A percentile compares a stretch with the other conserved stretches of the same genome.
phyloP scores from a whole-genome alignment of 2,797 vertebrate genomes.

The Zalophus californianus region DNA sequence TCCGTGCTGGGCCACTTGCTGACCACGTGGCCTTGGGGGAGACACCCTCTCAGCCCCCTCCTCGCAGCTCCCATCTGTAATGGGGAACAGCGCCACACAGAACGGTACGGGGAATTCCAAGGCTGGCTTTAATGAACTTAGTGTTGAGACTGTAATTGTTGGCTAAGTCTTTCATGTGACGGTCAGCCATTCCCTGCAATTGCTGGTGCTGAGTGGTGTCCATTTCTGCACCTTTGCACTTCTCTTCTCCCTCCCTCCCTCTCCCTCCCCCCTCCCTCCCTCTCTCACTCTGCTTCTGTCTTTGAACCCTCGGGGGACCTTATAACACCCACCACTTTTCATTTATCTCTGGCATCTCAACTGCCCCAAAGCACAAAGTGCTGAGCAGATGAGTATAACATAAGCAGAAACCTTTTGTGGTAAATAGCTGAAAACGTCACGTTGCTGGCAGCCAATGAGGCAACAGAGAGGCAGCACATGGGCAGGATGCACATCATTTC shows the following conservation, averaged over 20 bases:
- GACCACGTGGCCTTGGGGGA: not conserved
- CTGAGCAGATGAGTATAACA: slow-evolving; percentile 51
- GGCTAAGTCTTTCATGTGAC: not conserved
- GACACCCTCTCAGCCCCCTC: not conserved
- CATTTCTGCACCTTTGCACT: not conserved
- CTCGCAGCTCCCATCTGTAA: not conserved
- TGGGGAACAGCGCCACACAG: not conserved
- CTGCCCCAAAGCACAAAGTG: slow-evolving; percentile 42
- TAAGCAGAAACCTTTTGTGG: slow-evolving; percentile 57
- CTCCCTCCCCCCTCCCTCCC: not conserved
- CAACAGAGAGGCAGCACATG: not conserved
- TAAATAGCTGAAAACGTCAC: slow-evolving; percentile 37
- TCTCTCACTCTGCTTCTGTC: not conserved
- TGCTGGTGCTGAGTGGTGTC: not conserved
- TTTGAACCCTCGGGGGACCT: not conserved
- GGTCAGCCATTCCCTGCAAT: not conserved
- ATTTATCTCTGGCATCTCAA: slow-evolving; percentile 48
- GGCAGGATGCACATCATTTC: not conserved
- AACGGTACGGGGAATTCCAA: not conserved
- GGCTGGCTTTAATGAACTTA: not conserved
- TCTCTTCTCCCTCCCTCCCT: not conserved
- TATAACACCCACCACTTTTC: slow-evolving; percentile 28
- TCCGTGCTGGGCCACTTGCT: not conserved
- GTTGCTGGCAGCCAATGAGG: not conserved
- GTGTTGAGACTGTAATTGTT: not conserved